Conservation (phyloP, 1,140 invertebrate genomes). For the Trachymyrmex cornetzi region DNA sequence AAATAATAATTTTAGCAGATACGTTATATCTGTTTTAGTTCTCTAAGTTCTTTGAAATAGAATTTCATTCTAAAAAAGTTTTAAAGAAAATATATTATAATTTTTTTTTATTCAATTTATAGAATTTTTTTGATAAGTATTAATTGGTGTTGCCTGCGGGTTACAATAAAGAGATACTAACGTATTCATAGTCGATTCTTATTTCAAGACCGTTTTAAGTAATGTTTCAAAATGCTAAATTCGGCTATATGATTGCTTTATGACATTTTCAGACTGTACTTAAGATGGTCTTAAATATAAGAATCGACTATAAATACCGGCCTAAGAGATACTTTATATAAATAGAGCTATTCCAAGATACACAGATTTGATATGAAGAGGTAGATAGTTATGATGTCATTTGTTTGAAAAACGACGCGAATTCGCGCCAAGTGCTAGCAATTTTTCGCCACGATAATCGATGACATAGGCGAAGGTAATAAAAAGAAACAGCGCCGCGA, state of each 20-base stretch:
- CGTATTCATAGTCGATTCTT: no score
- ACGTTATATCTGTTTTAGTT: neutral
- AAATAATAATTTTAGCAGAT: no score
- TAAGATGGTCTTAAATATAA: no score
- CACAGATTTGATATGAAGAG: constrained; percentile 40
- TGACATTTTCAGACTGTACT: no score
- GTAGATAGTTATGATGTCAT: constrained; percentile 57
- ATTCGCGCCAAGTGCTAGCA: constrained; percentile 42
- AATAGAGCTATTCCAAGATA: constrained; percentile 22
- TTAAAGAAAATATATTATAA: neutral
- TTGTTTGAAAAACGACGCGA: constrained; percentile 64
- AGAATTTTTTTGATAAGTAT: neutral
- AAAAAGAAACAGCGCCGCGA: constrained; percentile 50
- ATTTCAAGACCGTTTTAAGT: no score
- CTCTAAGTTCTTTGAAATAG: no score
- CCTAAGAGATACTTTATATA: neutral
- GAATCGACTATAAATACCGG: no score
- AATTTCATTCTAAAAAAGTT: no score
- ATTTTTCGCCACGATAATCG: constrained; percentile 57
- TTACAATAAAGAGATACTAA: neutral
- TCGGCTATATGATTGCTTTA: no score
- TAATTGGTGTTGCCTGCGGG: neutral
- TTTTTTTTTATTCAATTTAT: neutral
- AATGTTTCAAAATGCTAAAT: no score
- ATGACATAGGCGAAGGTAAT: constrained; percentile 32